A percentile compares a stretch with the other conserved stretches of the same genome.
phyloP scores from a whole-genome alignment of 2,888 invertebrate genomes.

The Mechanitis messenoides region DNA sequence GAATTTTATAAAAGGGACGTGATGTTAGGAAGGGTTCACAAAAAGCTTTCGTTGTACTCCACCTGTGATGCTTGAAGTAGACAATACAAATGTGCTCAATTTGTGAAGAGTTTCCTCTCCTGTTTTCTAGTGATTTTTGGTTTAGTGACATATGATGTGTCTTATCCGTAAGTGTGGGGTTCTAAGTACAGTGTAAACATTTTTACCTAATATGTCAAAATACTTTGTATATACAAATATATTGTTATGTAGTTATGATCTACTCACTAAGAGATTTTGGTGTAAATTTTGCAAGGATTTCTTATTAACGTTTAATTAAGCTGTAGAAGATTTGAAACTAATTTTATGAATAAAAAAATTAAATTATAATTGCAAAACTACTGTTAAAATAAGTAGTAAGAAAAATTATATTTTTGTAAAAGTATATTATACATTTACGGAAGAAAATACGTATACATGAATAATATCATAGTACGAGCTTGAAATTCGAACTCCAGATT shows the following conservation, averaged over 20 bases:
- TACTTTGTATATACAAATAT: too few species aligned
- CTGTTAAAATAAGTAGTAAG: too few species aligned
- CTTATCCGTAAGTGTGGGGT: background rate
- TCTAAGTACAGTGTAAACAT: background rate
- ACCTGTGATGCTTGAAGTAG: conserved; percentile 4
- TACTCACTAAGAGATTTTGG: too few species aligned
- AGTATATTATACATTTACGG: background rate
- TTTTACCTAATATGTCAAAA: background rate
- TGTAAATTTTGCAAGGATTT: too few species aligned
- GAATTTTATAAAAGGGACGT: background rate
- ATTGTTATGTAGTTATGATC: too few species aligned
- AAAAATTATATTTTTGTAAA: too few species aligned
- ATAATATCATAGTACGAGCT: background rate
- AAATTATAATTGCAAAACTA: too few species aligned
- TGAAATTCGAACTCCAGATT: conserved; percentile 2
- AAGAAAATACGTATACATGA: background rate
- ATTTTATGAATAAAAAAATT: too few species aligned
- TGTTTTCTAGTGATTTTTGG: conserved; percentile 7
- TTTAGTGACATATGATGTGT: conserved; percentile 3
- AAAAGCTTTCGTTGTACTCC: background rate
- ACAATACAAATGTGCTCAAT: conserved; percentile 7
- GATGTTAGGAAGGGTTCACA: background rate
- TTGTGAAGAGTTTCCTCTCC: conserved; percentile 3
- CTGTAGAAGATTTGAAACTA: too few species aligned
- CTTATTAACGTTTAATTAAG: too few species aligned